Evolutionary conservation across 2,888 invertebrate genomes (phyloP).

Genomic region (Drosophila borborema): DNA sequence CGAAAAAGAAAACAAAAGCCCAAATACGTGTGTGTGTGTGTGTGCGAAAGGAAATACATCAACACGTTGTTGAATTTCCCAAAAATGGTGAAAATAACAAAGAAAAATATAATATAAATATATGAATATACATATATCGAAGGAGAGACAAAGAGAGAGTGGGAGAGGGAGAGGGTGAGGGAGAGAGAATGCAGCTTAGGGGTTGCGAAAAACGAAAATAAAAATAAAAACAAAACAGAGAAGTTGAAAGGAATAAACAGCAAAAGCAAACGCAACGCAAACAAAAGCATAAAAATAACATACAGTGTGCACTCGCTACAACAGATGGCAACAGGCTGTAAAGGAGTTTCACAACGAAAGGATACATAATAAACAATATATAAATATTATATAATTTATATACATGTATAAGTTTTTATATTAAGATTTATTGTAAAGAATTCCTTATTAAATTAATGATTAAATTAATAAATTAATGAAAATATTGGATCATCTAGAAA

Average conservation of each 20-base stretch:
- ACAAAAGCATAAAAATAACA: conserved; percentile 5
- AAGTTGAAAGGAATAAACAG: conserved; percentile 18
- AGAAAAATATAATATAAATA: conserved; percentile 17
- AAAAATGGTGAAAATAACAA: conserved; percentile 31
- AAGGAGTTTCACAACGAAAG: neutral
- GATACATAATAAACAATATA: too few relatives aligned
- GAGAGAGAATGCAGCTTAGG: conserved; percentile 13
- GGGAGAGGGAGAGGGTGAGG: neutral
- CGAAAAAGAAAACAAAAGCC: conserved; percentile 67
- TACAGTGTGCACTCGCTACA: conserved; percentile 12
- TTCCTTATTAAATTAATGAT: too few relatives aligned
- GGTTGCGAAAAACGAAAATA: conserved; percentile 59
- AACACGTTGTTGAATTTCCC: conserved; percentile 62
- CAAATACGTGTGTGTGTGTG: conserved; percentile 37
- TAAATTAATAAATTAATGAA: too few relatives aligned
- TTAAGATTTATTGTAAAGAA: too few relatives aligned
- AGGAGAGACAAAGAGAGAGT: neutral
- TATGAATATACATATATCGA: conserved; percentile 5
- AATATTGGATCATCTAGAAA: too few relatives aligned
- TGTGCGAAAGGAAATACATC: conserved; percentile 53
- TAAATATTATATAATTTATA: too few relatives aligned
- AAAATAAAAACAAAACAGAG: conserved; percentile 57
- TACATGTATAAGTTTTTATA: too few relatives aligned
- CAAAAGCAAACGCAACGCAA: conserved; percentile 16
- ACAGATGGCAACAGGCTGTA: neutral